Conservation (phyloP, 2,888 invertebrate species). For the Lochmaea capreae region DNA sequence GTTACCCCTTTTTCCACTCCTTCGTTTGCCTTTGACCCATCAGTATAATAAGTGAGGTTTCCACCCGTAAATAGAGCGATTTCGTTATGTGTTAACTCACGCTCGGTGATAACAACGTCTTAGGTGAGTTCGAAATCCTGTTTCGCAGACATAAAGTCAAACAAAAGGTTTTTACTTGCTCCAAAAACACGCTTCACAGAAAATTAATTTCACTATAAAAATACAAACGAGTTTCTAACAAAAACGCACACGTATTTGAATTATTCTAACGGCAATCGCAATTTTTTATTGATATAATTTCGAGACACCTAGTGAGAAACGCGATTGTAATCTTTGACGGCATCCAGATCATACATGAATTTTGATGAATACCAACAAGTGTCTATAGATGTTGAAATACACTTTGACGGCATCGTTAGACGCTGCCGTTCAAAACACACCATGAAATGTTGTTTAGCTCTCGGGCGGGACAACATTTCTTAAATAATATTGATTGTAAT, state of each 20-base stretch:
- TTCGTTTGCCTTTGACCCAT: too few relatives aligned
- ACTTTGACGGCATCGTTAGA: background rate
- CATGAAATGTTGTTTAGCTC: background rate
- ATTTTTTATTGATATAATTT: slow-evolving; percentile 1
- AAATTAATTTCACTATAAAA: background rate
- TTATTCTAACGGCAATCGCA: background rate
- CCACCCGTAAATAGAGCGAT: too few relatives aligned
- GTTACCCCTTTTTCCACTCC: too few relatives aligned
- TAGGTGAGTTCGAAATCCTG: too few relatives aligned
- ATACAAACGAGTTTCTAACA: background rate
- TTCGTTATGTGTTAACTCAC: too few relatives aligned
- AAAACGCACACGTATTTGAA: background rate
- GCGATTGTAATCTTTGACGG: background rate
- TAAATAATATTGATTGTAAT: background rate
- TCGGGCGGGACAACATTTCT: background rate
- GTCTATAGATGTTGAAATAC: background rate
- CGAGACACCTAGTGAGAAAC: background rate
- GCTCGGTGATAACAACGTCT: too few relatives aligned
- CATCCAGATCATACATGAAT: background rate
- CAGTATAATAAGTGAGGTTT: too few relatives aligned
- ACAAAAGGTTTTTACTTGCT: too few relatives aligned
- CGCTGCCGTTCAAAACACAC: background rate
- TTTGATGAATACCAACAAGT: background rate
- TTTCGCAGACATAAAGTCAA: too few relatives aligned
- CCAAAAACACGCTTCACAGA: too few relatives aligned